phyloP scores from a whole-genome alignment of 2,888 invertebrate genomes.

The Corbicula japonica region DNA sequence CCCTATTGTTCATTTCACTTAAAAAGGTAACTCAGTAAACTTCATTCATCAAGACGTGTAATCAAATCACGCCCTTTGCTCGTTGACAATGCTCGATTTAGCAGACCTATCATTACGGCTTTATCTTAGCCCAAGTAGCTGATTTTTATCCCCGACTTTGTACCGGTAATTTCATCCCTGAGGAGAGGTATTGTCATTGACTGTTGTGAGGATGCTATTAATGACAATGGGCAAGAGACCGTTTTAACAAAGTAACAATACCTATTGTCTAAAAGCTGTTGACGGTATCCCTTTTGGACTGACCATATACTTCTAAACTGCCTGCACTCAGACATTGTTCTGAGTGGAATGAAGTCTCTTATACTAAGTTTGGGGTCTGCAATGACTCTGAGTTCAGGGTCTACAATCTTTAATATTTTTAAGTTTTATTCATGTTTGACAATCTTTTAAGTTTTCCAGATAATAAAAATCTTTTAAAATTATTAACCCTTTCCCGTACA shows the following conservation, averaged over 20 bases:
- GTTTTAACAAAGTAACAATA: constrained; percentile 17
- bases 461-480: no score
- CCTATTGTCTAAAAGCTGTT: neutral
- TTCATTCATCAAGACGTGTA: constrained; percentile 32
- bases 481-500: no score
- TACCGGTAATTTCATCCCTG: constrained; percentile 48
- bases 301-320: no score
- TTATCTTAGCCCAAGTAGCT: constrained; percentile 16
- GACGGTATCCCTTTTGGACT: no score
- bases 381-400: no score
- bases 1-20: constrained; percentile 59
- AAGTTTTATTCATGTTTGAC: no score
- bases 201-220: constrained; percentile 32
- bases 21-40: constrained; percentile 51
- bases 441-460: no score
- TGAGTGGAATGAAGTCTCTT: no score
- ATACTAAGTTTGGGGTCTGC: no score
- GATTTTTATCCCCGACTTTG: constrained; percentile 23
- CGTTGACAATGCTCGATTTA: constrained; percentile 51
- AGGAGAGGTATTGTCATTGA: constrained; percentile 38
- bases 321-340: no score
- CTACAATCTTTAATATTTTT: no score
- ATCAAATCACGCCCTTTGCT: constrained; percentile 58
- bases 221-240: constrained; percentile 14
- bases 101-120: constrained; percentile 48